Evolutionary conservation across 2,888 invertebrate species (phyloP).

Genomic region (Muschampia plurimacula): DNA sequence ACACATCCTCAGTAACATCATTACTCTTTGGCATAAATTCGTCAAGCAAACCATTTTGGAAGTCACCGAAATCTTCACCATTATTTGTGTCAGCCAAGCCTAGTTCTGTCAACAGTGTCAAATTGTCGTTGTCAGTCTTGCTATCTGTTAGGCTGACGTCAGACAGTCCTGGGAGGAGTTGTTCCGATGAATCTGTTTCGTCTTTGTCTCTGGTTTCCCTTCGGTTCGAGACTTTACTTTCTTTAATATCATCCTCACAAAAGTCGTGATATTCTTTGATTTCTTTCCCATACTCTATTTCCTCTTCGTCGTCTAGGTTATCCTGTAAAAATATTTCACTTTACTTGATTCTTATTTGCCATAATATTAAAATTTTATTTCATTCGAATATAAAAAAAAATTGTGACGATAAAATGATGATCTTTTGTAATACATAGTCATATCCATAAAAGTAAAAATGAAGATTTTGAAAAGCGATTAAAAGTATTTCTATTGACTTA

Average conservation of each 20-base stretch:
- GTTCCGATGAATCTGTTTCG: conserved; percentile 66
- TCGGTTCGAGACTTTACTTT: conserved; percentile 68
- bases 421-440: too few relatives aligned
- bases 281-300: conserved; percentile 80
- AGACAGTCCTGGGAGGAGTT: conserved; percentile 68
- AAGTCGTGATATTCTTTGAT: conserved; percentile 79
- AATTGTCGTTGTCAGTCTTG: conserved; percentile 65
- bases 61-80: conserved; percentile 74
- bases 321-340: conserved; percentile 57
- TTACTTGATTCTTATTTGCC: too few relatives aligned
- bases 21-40: conserved; percentile 60
- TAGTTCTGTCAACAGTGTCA: conserved; percentile 83
- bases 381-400: too few relatives aligned
- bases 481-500: too few relatives aligned
- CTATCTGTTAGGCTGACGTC: conserved; percentile 42
- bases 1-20: conserved; percentile 68
- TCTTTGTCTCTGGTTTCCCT: conserved; percentile 69
- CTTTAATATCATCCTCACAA: conserved; percentile 67
- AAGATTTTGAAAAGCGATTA: too few relatives aligned
- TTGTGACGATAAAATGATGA: too few relatives aligned
- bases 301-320: conserved; percentile 84
- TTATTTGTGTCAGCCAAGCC: conserved; percentile 82
- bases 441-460: too few relatives aligned
- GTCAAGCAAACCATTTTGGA: conserved; percentile 72
- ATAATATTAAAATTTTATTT: too few relatives aligned